phyloP scores from a whole-genome alignment of 2,888 invertebrate species.

The Oithona nana region DNA sequence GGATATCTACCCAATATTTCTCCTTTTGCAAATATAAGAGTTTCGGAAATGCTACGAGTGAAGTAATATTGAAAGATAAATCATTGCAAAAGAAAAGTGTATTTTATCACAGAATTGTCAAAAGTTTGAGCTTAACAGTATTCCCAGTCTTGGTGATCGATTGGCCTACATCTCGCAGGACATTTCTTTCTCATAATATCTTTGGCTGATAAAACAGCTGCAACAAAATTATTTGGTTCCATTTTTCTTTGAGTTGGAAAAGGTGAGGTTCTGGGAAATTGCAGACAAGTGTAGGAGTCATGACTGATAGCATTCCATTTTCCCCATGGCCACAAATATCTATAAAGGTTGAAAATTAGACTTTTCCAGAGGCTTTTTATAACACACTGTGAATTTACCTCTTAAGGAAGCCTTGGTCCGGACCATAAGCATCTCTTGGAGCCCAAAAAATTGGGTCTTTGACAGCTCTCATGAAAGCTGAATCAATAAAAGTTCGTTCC shows the following conservation, averaged over 20 bases:
- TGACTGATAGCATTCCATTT: slow-evolving; percentile 14
- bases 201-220: neutral
- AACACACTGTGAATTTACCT: neutral
- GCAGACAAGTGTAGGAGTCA: slow-evolving; percentile 9
- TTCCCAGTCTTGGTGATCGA: slow-evolving; percentile 4
- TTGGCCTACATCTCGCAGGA: slow-evolving; percentile 2
- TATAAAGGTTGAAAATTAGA: neutral
- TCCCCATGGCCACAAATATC: slow-evolving; percentile 16
- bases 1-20: too few relatives aligned
- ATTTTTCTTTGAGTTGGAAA: slow-evolving; percentile 15
- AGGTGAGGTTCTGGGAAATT: slow-evolving; percentile 11
- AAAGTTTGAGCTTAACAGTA: too few relatives aligned
- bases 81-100: too few relatives aligned
- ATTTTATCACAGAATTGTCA: too few relatives aligned
- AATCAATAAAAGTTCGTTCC: neutral
- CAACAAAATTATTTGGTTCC: slow-evolving; percentile 10
- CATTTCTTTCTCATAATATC: slow-evolving; percentile 5
- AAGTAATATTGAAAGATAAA: too few relatives aligned
- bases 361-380: neutral
- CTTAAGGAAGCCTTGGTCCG: slow-evolving; percentile 16
- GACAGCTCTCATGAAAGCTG: slow-evolving; percentile 1
- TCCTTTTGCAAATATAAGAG: too few relatives aligned
- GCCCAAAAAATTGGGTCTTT: slow-evolving; percentile 15
- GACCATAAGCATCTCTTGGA: slow-evolving; percentile 5
- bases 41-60: too few relatives aligned